Evolutionary conservation across 2,888 invertebrate species (phyloP).

Genomic region (Meghimatium bilineatum): DNA sequence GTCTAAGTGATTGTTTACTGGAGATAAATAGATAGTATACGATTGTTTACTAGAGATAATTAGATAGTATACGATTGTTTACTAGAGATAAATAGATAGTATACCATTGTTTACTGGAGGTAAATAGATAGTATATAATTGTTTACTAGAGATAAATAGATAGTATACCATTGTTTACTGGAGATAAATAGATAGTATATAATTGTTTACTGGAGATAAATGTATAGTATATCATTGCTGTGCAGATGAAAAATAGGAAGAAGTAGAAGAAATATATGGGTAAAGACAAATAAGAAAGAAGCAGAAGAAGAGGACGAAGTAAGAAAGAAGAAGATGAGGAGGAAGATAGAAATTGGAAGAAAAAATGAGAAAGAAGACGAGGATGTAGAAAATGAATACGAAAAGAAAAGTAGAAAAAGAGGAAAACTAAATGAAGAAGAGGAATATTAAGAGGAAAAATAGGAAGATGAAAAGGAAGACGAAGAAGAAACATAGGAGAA

Average conservation of each 20-base stretch:
- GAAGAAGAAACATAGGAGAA: neutral
- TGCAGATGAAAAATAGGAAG: neutral
- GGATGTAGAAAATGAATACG: neutral
- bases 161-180: no score
- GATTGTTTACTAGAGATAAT: no score
- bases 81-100: no score
- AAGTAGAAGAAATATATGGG: neutral
- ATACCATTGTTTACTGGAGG: no score
- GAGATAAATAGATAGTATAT: no score
- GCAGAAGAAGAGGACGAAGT: constrained; percentile 5
- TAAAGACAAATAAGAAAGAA: neutral
- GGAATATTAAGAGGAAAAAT: neutral
- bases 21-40: no score
- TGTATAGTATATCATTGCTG: no score
- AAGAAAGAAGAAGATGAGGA: neutral
- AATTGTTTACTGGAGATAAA: no score
- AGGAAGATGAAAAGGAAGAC: neutral
- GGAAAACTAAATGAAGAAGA: neutral
- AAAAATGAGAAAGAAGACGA: neutral
- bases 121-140: no score
- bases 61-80: no score
- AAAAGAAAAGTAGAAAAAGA: neutral
- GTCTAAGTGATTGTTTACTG: no score
- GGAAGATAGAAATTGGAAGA: neutral
- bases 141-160: no score